Percentiles rank a stretch among this genome's conserved stretches.
Evolutionary conservation across 2,113 vertebrate genomes (phyloP).

Genomic region (Piaya cayana): DNA sequence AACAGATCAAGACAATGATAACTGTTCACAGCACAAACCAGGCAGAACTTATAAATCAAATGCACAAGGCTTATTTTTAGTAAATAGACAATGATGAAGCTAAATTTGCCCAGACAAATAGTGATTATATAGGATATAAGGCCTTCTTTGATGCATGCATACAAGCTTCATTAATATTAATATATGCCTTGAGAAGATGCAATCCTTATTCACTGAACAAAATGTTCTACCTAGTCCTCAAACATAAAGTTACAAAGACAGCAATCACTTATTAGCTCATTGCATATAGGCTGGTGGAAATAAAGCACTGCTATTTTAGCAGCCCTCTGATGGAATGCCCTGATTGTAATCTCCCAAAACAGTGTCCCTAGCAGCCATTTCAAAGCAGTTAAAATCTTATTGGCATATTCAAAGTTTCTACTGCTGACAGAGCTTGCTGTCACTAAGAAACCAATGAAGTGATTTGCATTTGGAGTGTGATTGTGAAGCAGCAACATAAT

Average conservation of each 20-base stretch:
- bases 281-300: constrained; percentile 21
- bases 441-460: constrained; percentile 29
- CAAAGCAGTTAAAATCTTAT: constrained; percentile 23
- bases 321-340: constrained; percentile 24
- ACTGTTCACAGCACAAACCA: background rate
- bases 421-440: constrained; percentile 42
- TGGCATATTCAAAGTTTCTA: constrained; percentile 32
- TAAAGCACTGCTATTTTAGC: constrained; percentile 8
- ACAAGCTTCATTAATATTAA: constrained; percentile 54
- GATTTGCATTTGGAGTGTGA: constrained; percentile 61
- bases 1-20: background rate
- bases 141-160: background rate
- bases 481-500: constrained; percentile 61
- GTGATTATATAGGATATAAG: constrained; percentile 28
- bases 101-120: constrained; percentile 52
- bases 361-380: background rate
- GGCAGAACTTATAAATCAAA: constrained; percentile 28
- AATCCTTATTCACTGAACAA: background rate
- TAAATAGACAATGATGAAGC: constrained; percentile 53
- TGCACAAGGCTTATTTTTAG: constrained; percentile 38
- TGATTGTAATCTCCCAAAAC: constrained; percentile 55
- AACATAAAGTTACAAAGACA: constrained; percentile 38
- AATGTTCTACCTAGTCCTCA: constrained; percentile 9
- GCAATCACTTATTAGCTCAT: constrained; percentile 51
- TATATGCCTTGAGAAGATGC: constrained; percentile 25